These are phyloP conservation scores for Colaptes auratus DNA, from an alignment of 2,113 vertebrate species.

Conservation along the genomic window DNA sequence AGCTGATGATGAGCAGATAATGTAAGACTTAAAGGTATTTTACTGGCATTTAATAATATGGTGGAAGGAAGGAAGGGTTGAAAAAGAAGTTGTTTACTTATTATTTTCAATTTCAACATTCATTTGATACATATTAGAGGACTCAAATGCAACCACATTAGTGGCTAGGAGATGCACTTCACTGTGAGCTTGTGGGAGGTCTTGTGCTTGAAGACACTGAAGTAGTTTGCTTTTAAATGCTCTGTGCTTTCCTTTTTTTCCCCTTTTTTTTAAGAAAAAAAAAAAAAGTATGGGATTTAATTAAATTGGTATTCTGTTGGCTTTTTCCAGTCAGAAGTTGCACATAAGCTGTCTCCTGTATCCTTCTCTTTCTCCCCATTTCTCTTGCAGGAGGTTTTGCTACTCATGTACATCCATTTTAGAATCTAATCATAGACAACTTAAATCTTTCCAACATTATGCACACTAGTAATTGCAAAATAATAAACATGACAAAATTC, in stretches of 20 bases:
- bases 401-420: conserved; percentile 17
- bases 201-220: conserved; percentile 26
- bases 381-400: not conserved
- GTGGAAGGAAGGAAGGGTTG: not conserved
- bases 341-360: not conserved
- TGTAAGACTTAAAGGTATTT: not conserved
- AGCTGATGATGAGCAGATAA: conserved; percentile 1
- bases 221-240: conserved; percentile 51
- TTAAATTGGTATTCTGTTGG: not conserved
- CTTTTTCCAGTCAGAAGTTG: conserved; percentile 29
- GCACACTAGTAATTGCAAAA: conserved; percentile 68
- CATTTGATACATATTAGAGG: not conserved
- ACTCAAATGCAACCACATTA: not conserved
- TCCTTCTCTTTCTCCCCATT: not conserved
- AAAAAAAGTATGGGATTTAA: conserved; percentile 3
- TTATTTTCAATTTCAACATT: conserved; percentile 7
- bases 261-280: not conserved
- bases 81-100: conserved; percentile 30
- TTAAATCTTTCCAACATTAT: conserved; percentile 47
- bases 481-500: conserved; percentile 76
- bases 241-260: not conserved
- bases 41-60: not conserved
- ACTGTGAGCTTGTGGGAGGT: conserved; percentile 2
- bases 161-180: not conserved
- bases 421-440: conserved; percentile 53